Evolutionary conservation across 2,113 vertebrate species (phyloP), one percentile per base, ranked within the genome.

Genomic region (Chlamydotis undulata): DNA sequence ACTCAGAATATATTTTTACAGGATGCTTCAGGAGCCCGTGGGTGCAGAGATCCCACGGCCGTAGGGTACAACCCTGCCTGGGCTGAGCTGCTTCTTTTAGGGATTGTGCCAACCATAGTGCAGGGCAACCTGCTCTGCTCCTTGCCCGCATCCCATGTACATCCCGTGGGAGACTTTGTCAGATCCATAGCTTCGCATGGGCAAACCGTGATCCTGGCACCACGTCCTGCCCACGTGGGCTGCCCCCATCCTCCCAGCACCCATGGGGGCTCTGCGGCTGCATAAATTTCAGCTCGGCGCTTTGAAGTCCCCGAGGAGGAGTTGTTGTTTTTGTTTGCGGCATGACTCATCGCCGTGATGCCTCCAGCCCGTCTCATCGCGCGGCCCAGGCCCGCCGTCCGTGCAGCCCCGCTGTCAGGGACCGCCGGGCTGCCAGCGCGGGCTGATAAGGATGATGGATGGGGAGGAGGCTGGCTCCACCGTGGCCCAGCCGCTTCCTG

Each of bases 391-490:
- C 94, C 60, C 69, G 95, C 96, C 76, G 97, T 93, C 93, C 87
- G 10, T 69, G 86, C 91, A 28, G 97, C 97, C 83, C 89, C 15
- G 33, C 95, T 97, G 97, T 95, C 97, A 97, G 95, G 98, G 97
- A 94, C 97, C 61, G 50, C 97, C 13, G 83, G 89, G 90, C 98
- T 96, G 98, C 98, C 98, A 98, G 98, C 93, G n/a, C 98, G 50
- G 45, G 64, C 98, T 98, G 99, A 99, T 99, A 99, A 99, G 99
- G 97, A 96, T 99, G 99, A 99, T 99, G 99, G 98, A 99, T 99
- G 97, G 97, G 97, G 97, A 98, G 96, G 97, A 98, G 96, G 97
- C 97, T 99, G 99, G 99, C 99, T 99, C 99, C 99, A 98, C 97
- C 87, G 90, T 12, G 98, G 98, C 98, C 98, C 76, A 85, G 96